Percentiles rank a stretch among this genome's conserved stretches.
Conservation (phyloP, 2,797 vertebrate genomes). For the Smutsia temminckii region DNA sequence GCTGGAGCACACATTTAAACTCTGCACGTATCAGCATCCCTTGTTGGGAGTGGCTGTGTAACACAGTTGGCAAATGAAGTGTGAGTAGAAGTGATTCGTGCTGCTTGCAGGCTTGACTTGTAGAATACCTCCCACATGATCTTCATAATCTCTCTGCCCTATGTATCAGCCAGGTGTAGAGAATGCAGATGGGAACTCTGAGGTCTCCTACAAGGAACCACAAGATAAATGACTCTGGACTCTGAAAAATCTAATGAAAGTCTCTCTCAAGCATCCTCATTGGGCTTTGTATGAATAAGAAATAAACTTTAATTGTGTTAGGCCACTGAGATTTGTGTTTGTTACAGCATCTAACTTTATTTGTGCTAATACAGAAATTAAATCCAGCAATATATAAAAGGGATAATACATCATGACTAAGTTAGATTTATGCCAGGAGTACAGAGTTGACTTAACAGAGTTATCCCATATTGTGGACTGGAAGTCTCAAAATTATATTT, state of each 20-base stretch:
- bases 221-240: not conserved
- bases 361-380: not conserved
- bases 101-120: not conserved
- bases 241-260: not conserved
- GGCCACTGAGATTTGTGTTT: not conserved
- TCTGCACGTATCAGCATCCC: not conserved
- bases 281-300: not conserved
- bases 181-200: not conserved
- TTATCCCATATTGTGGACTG: not conserved
- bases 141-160: not conserved
- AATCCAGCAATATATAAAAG: not conserved
- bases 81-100: not conserved
- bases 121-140: not conserved
- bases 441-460: not conserved
- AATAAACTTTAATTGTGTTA: not conserved
- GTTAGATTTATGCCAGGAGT: not conserved
- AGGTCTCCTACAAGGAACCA: not conserved
- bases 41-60: not conserved
- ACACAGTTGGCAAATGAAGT: not conserved
- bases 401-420: not conserved
- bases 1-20: not conserved
- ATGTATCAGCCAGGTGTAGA: not conserved
- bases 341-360: not conserved
- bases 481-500: not conserved
- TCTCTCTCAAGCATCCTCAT: not conserved